These are phyloP conservation scores for Agriopis aurantiaria DNA, from an alignment of 2,888 invertebrate genomes.

Conservation along the genomic window DNA sequence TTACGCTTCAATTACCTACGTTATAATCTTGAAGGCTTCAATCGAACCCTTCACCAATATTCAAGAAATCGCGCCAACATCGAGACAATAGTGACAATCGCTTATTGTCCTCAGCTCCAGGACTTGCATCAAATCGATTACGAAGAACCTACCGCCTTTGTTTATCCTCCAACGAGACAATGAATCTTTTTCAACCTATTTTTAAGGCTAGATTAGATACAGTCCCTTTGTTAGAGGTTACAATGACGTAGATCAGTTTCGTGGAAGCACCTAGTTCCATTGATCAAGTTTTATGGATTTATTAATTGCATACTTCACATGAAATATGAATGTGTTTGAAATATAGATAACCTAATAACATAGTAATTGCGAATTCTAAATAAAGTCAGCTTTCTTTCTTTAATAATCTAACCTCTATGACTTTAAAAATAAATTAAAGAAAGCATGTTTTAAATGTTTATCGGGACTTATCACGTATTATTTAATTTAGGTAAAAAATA, in stretches of 20 bases:
- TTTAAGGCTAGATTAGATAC: conserved; percentile 61
- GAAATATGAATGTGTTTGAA: neutral
- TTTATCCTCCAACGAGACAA: conserved; percentile 72
- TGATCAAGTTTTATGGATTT: conserved; percentile 44
- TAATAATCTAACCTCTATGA: too few species aligned
- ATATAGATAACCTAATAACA: neutral
- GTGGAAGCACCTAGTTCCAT: conserved; percentile 47
- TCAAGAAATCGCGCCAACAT: conserved; percentile 33
- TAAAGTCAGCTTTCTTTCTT: too few species aligned
- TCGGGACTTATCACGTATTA: too few species aligned
- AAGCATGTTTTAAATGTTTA: too few species aligned
- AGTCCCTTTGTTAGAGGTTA: conserved; percentile 65
- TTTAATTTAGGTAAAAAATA: too few species aligned
- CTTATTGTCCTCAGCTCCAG: conserved; percentile 72
- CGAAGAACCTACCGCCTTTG: conserved; percentile 69
- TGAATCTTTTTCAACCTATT: conserved; percentile 64
- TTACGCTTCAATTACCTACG: neutral
- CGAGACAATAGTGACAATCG: conserved; percentile 62
- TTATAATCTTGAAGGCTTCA: neutral
- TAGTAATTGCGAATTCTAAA: too few species aligned
- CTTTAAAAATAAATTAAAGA: too few species aligned
- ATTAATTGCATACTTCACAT: conserved; percentile 18
- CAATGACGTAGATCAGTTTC: conserved; percentile 53
- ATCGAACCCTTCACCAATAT: conserved; percentile 26
- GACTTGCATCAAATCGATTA: conserved; percentile 66